phyloP scores from a whole-genome alignment of 53 echinoderm and acorn worm genomes.

The Holothuria scabra region DNA sequence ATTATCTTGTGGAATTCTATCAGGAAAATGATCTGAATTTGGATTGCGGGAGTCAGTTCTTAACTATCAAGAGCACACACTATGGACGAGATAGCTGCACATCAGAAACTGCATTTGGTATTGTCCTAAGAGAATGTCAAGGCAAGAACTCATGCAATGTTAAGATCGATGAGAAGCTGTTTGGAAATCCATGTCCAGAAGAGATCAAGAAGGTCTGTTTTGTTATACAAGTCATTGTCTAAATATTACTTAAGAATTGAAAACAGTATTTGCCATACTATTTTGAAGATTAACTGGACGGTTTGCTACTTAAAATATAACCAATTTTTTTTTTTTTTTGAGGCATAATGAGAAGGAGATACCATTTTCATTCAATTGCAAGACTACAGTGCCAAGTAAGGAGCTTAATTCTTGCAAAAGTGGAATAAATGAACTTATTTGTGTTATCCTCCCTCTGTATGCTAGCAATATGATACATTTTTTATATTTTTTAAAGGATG shows the following conservation, averaged over 20 bases:
- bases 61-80: background rate
- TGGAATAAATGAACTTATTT: too few relatives aligned
- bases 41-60: slow-evolving; percentile 20
- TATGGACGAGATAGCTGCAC: slow-evolving; percentile 38
- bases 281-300: too few relatives aligned
- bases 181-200: slow-evolving; percentile 34
- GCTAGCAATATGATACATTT: too few relatives aligned
- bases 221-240: background rate
- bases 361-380: too few relatives aligned
- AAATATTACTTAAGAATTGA: background rate
- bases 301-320: too few relatives aligned
- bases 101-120: slow-evolving; percentile 24
- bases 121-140: slow-evolving; percentile 23
- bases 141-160: slow-evolving; percentile 32
- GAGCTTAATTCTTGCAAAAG: too few relatives aligned
- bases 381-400: too few relatives aligned
- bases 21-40: slow-evolving; percentile 12
- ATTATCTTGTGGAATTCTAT: slow-evolving; percentile 6
- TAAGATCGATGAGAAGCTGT: slow-evolving; percentile 11
- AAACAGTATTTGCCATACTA: too few relatives aligned
- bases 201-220: slow-evolving; percentile 29
- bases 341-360: too few relatives aligned
- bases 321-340: too few relatives aligned
- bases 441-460: too few relatives aligned
- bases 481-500: too few relatives aligned